phyloP scores from a whole-genome alignment of 2,797 vertebrate genomes.

The Trachops cirrhosus region DNA sequence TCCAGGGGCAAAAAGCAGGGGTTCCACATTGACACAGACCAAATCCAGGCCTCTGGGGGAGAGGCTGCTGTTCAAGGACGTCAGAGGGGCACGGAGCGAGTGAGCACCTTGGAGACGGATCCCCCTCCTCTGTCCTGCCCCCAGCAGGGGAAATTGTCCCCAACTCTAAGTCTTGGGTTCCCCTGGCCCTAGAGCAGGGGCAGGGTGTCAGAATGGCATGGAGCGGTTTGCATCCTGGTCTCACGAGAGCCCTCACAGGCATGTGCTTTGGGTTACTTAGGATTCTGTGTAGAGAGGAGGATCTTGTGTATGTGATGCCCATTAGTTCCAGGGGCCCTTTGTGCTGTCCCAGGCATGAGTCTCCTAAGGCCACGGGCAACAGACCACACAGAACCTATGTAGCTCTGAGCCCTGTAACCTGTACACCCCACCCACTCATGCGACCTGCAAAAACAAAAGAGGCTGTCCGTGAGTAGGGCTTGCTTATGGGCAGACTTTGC shows the following conservation, averaged over 20 bases:
- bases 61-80: conserved; percentile 54
- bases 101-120: background rate
- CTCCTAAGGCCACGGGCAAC: background rate
- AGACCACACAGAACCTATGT: background rate
- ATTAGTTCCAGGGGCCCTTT: background rate
- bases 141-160: background rate
- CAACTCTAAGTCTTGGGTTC: background rate
- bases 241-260: background rate
- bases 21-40: conserved; percentile 55
- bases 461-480: background rate
- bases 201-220: background rate
- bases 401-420: background rate
- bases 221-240: background rate
- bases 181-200: background rate
- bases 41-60: conserved; percentile 38
- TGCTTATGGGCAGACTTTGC: conserved; percentile 64
- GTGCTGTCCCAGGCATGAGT: background rate
- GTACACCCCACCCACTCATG: background rate
- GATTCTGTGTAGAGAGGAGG: background rate
- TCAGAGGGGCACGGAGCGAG: background rate
- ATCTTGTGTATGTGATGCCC: background rate
- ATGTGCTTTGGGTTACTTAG: background rate
- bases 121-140: background rate
- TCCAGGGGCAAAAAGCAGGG: conserved; percentile 66
- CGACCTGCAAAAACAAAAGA: background rate